Conservation (phyloP, 2,888 invertebrate genomes). For the Ferrisia virgata region DNA sequence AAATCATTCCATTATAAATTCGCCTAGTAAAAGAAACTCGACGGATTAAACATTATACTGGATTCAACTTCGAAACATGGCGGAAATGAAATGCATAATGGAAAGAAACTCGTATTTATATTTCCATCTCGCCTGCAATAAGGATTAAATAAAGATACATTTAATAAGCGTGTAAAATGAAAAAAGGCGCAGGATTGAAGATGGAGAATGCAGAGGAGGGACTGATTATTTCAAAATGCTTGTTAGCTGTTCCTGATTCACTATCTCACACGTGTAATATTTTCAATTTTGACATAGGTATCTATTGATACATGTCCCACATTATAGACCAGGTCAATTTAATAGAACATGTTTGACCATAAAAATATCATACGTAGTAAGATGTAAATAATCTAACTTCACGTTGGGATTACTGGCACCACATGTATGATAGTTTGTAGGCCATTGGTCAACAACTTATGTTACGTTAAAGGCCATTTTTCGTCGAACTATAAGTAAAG, state of each 20-base stretch:
- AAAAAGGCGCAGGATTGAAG: not conserved
- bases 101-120: not conserved
- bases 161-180: not conserved
- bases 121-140: not conserved
- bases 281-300: not conserved
- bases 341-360: too few species aligned
- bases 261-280: not conserved
- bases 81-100: not conserved
- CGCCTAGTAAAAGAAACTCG: not conserved
- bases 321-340: too few species aligned
- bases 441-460: not conserved
- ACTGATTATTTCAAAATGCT: not conserved
- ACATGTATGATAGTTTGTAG: not conserved
- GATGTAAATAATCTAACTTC: too few species aligned
- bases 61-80: not conserved
- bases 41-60: not conserved
- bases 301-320: not conserved
- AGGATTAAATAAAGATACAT: not conserved
- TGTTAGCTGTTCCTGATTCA: not conserved
- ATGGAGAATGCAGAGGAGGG: too few species aligned
- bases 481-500: not conserved
- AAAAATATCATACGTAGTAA: too few species aligned
- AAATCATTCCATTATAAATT: not conserved
- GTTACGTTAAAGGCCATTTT: not conserved
- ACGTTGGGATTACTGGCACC: too few species aligned